phyloP scores from a whole-genome alignment of 2,113 vertebrate genomes.

The Stegostoma tigrinum region DNA sequence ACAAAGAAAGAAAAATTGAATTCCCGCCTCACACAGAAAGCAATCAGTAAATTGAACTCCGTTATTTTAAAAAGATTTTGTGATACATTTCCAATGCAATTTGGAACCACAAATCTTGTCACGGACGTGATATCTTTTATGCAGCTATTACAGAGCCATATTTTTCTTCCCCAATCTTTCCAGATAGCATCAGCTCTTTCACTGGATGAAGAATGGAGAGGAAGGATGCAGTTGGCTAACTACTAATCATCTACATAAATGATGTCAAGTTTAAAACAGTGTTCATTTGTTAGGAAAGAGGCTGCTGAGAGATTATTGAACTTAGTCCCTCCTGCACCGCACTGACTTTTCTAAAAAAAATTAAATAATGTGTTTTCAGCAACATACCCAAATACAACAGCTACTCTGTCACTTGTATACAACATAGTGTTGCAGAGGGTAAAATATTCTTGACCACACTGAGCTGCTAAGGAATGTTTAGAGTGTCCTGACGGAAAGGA shows the following conservation, averaged over 20 bases:
- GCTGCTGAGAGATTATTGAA: not conserved
- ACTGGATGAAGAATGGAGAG: not conserved
- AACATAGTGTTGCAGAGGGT: too few species aligned
- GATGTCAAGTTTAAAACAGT: not conserved
- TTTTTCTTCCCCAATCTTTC: not conserved
- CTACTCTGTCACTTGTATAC: not conserved
- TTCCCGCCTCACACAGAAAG: not conserved
- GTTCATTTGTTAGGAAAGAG: not conserved
- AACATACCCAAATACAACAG: not conserved
- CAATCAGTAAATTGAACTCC: not conserved
- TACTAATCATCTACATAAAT: conserved; percentile 11
- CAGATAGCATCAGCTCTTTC: not conserved
- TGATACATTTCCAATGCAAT: conserved; percentile 1
- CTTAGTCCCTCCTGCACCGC: not conserved
- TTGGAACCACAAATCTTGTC: conserved; percentile 7
- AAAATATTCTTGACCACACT: too few species aligned
- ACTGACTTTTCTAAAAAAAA: not conserved
- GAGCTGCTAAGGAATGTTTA: too few species aligned
- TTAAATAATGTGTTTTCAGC: not conserved
- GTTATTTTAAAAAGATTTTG: conserved; percentile 11
- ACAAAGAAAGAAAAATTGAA: conserved; percentile 12
- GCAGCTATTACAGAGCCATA: conserved; percentile 16
- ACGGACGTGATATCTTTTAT: conserved; percentile 13
- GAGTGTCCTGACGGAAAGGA: too few species aligned
- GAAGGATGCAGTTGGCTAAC: conserved; percentile 4